A percentile compares a stretch with the other conserved stretches of the same genome.
phyloP scores from a whole-genome alignment of 2,113 vertebrate species.

The Neodontobutis hainanensis region DNA sequence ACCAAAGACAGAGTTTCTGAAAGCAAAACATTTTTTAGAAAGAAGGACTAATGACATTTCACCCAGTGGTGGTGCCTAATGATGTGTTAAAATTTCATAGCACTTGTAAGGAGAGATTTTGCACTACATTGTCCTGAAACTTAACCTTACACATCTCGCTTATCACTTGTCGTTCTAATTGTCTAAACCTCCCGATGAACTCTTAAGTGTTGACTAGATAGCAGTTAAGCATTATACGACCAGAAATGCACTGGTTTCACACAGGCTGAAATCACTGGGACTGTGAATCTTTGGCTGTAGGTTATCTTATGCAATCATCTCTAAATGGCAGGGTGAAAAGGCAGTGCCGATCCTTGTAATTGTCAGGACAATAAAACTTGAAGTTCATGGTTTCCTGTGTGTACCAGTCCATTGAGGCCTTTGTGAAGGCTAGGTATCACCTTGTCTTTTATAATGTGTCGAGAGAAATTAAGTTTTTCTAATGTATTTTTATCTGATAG shows the following conservation, averaged over 20 bases:
- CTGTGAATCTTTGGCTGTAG: slow-evolving; percentile 9
- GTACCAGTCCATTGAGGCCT: slow-evolving; percentile 36
- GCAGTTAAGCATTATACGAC: slow-evolving; percentile 25
- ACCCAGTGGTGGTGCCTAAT: no score
- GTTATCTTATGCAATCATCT: neutral
- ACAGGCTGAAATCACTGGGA: slow-evolving; percentile 11
- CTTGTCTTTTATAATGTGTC: slow-evolving; percentile 36
- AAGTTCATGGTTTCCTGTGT: slow-evolving; percentile 14
- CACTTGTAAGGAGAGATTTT: slow-evolving; percentile 16
- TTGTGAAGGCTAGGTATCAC: slow-evolving; percentile 36
- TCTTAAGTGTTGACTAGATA: slow-evolving; percentile 29
- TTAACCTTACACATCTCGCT: slow-evolving; percentile 21
- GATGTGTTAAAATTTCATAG: neutral
- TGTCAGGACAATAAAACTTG: slow-evolving; percentile 47
- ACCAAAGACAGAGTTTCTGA: slow-evolving; percentile 94
- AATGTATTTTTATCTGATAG: slow-evolving; percentile 48
- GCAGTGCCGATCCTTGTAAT: slow-evolving; percentile 11
- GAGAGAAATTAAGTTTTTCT: slow-evolving; percentile 32
- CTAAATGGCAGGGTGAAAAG: neutral
- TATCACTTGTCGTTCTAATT: slow-evolving; percentile 25
- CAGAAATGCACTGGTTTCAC: slow-evolving; percentile 16
- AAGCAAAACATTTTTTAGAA: slow-evolving; percentile 80
- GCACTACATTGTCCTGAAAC: slow-evolving; percentile 41
- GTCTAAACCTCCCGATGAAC: slow-evolving; percentile 22
- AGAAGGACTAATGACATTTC: slow-evolving; percentile 83